Percentiles rank a stretch among this genome's conserved stretches.
These are phyloP conservation scores for Drosophila busckii DNA, from an alignment of 1,140 invertebrate genomes.

Conservation along the genomic window DNA sequence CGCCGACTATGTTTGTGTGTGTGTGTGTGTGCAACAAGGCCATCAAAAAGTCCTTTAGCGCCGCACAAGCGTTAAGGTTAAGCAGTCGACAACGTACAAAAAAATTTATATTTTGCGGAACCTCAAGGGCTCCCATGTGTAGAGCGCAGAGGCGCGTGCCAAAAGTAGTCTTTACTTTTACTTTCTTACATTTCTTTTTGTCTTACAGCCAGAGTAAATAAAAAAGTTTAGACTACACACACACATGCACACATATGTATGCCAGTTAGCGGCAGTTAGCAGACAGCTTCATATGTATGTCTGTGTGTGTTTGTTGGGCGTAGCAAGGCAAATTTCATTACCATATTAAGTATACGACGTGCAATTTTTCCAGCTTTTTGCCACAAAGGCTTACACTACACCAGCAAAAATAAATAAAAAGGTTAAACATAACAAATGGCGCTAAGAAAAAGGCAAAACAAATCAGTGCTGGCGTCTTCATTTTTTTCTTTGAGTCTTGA, in stretches of 20 bases:
- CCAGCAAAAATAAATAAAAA: conserved; percentile 25
- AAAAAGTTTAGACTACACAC: too few relatives aligned
- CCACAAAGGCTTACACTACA: background rate
- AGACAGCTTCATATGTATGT: too few relatives aligned
- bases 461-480: conserved; percentile 52
- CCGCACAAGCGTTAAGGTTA: conserved; percentile 5
- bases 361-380: conserved; percentile 22
- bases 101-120: too few relatives aligned
- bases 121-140: background rate
- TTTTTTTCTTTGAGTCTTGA: conserved; percentile 1
- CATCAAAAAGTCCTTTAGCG: conserved; percentile 13
- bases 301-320: too few relatives aligned
- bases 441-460: conserved; percentile 21
- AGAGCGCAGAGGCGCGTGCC: conserved; percentile 12
- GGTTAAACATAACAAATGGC: conserved; percentile 7
- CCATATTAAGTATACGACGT: conserved; percentile 57
- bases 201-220: too few relatives aligned
- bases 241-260: background rate
- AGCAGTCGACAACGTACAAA: conserved; percentile 15
- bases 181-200: too few relatives aligned
- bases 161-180: too few relatives aligned
- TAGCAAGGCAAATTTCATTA: conserved; percentile 40
- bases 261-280: conserved; percentile 22
- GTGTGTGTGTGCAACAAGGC: background rate
- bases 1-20: background rate